Conservation (phyloP, 2,113 vertebrate genomes). For the Pituophis catenifer region DNA sequence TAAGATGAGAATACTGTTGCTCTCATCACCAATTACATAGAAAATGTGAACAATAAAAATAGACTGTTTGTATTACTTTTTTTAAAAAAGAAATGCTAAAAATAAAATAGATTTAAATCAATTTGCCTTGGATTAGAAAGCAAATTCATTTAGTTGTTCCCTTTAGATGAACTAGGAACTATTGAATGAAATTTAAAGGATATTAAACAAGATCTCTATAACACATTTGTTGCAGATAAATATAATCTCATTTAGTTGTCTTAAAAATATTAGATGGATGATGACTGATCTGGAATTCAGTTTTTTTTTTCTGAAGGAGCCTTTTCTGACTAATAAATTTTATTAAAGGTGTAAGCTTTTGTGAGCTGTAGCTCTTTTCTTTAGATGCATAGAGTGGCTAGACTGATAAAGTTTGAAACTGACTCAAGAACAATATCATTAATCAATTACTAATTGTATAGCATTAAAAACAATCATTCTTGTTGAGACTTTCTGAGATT, state of each 20-base stretch:
- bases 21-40: background rate
- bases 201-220: background rate
- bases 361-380: background rate
- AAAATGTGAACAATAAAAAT: background rate
- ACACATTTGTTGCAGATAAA: background rate
- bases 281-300: conserved; percentile 22
- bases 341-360: background rate
- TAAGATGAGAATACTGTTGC: background rate
- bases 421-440: background rate
- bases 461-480: background rate
- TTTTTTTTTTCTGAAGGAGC: background rate
- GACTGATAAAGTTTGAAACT: background rate
- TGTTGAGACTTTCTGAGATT: background rate
- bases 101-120: background rate
- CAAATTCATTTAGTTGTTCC: background rate
- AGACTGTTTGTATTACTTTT: background rate
- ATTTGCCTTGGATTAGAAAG: conserved; percentile 5
- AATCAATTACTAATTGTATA: background rate
- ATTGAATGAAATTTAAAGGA: conserved; percentile 6
- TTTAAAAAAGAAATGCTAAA: background rate
- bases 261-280: conserved; percentile 5
- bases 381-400: background rate
- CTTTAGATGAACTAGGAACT: background rate
- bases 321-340: background rate
- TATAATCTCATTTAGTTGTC: conserved; percentile 4